Conservation (phyloP, 2,113 vertebrate species). For the Oenanthe oenanthe region DNA sequence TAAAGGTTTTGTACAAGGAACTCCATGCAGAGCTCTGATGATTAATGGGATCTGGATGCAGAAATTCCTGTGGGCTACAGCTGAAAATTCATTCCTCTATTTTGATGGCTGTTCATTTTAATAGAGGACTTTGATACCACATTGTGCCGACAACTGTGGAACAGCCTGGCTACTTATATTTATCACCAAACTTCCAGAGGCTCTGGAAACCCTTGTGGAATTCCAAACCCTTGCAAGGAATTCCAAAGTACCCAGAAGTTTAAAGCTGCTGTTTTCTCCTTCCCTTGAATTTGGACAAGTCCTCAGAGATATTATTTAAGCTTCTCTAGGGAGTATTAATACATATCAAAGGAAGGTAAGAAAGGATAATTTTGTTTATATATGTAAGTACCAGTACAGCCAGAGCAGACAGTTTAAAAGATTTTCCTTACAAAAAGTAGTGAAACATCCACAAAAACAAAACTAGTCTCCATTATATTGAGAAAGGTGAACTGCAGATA, state of each 20-base stretch:
- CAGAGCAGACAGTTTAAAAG: not conserved
- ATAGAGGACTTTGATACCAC: slow-evolving; percentile 53
- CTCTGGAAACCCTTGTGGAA: not conserved
- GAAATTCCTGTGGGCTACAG: slow-evolving; percentile 67
- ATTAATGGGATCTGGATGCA: slow-evolving; percentile 62
- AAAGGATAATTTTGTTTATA: not conserved
- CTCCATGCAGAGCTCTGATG: slow-evolving; percentile 21
- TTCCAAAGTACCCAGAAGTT: not conserved
- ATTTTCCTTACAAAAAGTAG: not conserved
- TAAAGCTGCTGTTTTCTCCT: not conserved
- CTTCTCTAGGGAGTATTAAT: not conserved
- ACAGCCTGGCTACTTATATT: slow-evolving; percentile 49
- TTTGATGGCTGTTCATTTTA: slow-evolving; percentile 64
- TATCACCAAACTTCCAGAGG: slow-evolving; percentile 28
- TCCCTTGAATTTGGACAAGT: not conserved
- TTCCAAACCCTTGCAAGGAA: not conserved
- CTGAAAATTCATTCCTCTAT: slow-evolving; percentile 58
- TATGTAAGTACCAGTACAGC: not conserved
- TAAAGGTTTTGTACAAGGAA: slow-evolving; percentile 56
- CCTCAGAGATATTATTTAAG: not conserved
- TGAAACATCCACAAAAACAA: not conserved
- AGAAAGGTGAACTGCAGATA: not conserved
- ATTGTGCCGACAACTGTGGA: slow-evolving; percentile 54
- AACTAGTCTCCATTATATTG: not conserved
- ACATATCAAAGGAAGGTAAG: not conserved